phyloP scores from a whole-genome alignment of 1,140 invertebrate species.

The Rhagoletis zephyria region DNA sequence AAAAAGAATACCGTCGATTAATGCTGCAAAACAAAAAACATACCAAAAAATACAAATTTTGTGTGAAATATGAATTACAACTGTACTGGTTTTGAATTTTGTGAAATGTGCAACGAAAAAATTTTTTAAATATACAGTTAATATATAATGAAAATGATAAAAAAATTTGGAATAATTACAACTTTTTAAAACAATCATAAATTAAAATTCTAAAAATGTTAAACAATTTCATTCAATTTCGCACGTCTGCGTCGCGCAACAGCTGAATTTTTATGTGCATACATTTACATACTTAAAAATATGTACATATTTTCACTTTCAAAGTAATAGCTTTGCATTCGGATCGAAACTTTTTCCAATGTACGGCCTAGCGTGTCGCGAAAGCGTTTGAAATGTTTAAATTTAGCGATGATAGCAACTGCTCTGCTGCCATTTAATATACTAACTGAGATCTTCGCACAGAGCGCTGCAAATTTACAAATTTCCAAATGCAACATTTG shows the following conservation, averaged over 20 bases:
- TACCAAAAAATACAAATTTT: neutral
- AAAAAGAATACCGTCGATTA: neutral
- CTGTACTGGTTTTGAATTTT: neutral
- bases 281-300: neutral
- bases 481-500: slow-evolving; percentile 47
- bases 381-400: slow-evolving; percentile 1
- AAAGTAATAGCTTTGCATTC: neutral
- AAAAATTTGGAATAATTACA: neutral
- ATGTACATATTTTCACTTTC: neutral
- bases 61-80: neutral
- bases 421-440: neutral
- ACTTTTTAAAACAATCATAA: neutral
- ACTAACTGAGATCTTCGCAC: neutral
- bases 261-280: neutral
- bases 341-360: neutral
- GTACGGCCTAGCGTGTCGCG: neutral
- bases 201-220: neutral
- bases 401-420: slow-evolving; percentile 18
- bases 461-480: slow-evolving; percentile 14
- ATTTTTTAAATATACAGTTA: neutral
- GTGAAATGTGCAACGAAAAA: neutral
- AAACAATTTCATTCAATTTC: neutral
- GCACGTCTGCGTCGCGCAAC: slow-evolving; percentile 2
- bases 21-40: neutral
- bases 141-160: neutral